Percentiles rank a stretch among this genome's conserved stretches.
Evolutionary conservation across 1,140 invertebrate genomes (phyloP).

Genomic region (Rhopalosiphum maidis): DNA sequence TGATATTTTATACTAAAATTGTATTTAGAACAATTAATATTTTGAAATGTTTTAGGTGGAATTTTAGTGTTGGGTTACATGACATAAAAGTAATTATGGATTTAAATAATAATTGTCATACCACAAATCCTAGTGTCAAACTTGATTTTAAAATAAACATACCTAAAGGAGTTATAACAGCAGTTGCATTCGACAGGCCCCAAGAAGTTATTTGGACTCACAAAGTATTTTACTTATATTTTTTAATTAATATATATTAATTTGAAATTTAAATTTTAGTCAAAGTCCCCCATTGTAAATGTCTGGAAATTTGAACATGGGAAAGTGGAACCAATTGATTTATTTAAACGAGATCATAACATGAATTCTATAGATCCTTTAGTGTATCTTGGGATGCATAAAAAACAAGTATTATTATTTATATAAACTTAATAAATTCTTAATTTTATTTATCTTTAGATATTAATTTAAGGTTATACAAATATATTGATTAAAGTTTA

Average conservation of each 20-base stretch:
- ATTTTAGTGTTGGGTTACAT: constrained; percentile 92
- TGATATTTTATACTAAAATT: neutral
- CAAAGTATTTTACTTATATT: constrained; percentile 66
- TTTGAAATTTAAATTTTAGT: constrained; percentile 65
- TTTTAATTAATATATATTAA: constrained; percentile 54
- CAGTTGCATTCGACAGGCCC: constrained; percentile 67
- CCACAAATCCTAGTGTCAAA: constrained; percentile 64
- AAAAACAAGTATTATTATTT: constrained; percentile 71
- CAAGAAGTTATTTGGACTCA: constrained; percentile 73
- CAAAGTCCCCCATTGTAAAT: constrained; percentile 82
- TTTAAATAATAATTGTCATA: constrained; percentile 63
- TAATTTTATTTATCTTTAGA: neutral
- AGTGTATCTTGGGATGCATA: constrained; percentile 86
- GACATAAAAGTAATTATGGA: constrained; percentile 72
- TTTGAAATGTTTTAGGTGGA: constrained; percentile 74
- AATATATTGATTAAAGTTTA: neutral
- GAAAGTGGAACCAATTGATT: constrained; percentile 73
- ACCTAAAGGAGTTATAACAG: constrained; percentile 78
- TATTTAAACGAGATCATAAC: constrained; percentile 69
- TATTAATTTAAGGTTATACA: neutral
- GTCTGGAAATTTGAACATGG: constrained; percentile 77
- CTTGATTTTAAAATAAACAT: constrained; percentile 72
- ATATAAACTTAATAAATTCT: neutral
- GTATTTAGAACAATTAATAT: constrained; percentile 36
- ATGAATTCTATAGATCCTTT: constrained; percentile 65